phyloP scores from a whole-genome alignment of 2,797 vertebrate genomes.

The Tiaroga cobitis region DNA sequence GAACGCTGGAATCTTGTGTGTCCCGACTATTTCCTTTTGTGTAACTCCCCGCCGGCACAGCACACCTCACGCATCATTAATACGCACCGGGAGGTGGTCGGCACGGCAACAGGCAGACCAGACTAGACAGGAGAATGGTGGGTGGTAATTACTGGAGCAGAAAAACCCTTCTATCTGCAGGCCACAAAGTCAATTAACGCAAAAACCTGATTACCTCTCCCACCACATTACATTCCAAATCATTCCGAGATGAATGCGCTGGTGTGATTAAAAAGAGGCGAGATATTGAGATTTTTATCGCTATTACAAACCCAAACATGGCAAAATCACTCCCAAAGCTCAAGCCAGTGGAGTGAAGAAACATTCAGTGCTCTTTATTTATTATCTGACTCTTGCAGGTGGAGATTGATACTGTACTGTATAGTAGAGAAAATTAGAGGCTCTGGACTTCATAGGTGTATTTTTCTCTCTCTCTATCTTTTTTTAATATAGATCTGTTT shows the following conservation, averaged over 20 bases:
- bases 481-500: constrained; percentile 20
- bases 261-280: constrained; percentile 62
- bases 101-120: constrained; percentile 45
- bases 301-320: constrained; percentile 52
- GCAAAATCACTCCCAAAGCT: constrained; percentile 18
- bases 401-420: constrained; percentile 27
- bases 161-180: constrained; percentile 65
- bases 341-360: constrained; percentile 14
- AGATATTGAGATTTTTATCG: constrained; percentile 70
- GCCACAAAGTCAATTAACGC: constrained; percentile 78
- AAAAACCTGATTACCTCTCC: constrained; percentile 74
- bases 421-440: constrained; percentile 3
- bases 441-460: background rate
- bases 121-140: constrained; percentile 59
- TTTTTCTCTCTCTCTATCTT: background rate
- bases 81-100: constrained; percentile 36
- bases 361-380: constrained; percentile 25
- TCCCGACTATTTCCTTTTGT: constrained; percentile 32
- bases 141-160: constrained; percentile 68
- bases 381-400: constrained; percentile 15
- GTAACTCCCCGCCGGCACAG: constrained; percentile 36
- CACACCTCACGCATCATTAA: constrained; percentile 50
- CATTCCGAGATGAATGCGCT: constrained; percentile 58
- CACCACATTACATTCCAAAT: constrained; percentile 77
- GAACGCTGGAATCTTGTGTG: background rate